A percentile compares a stretch with the other conserved stretches of the same genome.
Evolutionary conservation across 2,797 vertebrate species (phyloP).

Genomic region (Carcharodon carcharias): DNA sequence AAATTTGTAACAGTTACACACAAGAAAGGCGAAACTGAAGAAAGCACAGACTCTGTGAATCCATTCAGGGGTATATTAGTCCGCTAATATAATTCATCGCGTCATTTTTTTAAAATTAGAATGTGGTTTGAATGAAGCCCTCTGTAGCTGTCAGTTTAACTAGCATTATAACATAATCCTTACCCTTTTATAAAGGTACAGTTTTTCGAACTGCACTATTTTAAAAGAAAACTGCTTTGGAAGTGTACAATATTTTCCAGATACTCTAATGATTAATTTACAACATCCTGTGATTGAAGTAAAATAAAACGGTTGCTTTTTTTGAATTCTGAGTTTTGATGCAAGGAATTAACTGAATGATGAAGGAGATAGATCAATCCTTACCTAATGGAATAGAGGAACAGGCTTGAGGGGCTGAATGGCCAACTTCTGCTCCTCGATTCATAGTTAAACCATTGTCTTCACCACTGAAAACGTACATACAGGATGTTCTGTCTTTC

Average conservation of each 20-base stretch:
- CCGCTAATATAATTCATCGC: background rate
- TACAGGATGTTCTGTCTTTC: conserved; percentile 44
- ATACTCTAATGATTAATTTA: background rate
- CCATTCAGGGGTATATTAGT: background rate
- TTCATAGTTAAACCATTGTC: background rate
- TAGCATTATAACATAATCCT: background rate
- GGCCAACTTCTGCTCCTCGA: background rate
- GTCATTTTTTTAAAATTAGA: background rate
- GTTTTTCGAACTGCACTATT: background rate
- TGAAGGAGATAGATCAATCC: background rate
- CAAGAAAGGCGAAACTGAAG: background rate
- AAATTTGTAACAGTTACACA: background rate
- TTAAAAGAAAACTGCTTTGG: background rate
- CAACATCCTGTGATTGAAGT: background rate
- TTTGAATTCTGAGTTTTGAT: background rate
- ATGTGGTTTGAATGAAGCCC: background rate
- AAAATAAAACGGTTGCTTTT: too few relatives aligned
- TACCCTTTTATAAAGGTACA: background rate
- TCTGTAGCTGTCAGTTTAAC: background rate
- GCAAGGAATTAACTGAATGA: background rate
- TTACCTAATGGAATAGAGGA: background rate
- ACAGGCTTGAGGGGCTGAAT: background rate
- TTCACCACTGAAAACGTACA: background rate
- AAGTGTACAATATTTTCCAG: background rate
- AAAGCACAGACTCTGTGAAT: background rate